phyloP scores from a whole-genome alignment of 30 jellyfish, hydroid and myxozoan genomes.

The Hydra vulgaris region DNA sequence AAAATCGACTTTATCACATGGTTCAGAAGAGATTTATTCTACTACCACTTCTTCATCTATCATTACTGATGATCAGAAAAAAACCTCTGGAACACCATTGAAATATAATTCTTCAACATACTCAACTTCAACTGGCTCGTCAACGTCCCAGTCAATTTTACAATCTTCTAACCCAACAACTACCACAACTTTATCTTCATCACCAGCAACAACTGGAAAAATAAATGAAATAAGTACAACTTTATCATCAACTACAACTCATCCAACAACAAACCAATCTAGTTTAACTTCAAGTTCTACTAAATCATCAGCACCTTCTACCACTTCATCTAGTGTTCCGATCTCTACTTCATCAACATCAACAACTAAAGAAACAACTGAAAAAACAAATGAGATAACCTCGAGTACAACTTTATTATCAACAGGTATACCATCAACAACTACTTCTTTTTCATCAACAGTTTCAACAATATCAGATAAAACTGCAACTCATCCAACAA shows the following conservation, averaged over 20 bases:
- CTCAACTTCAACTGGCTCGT: background rate
- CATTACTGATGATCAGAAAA: too few relatives aligned
- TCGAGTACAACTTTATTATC: slow-evolving; percentile 5
- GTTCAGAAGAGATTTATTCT: too few relatives aligned
- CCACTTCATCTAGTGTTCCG: slow-evolving; percentile 4
- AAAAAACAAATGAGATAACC: slow-evolving; percentile 10
- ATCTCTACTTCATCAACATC: background rate
- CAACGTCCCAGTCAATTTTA: background rate
- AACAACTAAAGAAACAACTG: background rate
- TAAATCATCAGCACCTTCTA: slow-evolving; percentile 22
- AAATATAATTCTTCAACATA: too few relatives aligned
- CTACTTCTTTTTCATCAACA: slow-evolving; percentile 1
- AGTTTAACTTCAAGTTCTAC: too few relatives aligned
- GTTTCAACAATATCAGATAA: background rate
- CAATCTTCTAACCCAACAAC: background rate
- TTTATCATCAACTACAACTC: too few relatives aligned
- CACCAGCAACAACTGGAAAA: background rate
- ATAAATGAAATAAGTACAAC: background rate
- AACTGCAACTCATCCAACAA: too few relatives aligned
- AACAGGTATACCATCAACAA: slow-evolving; percentile 1
- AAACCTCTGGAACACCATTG: too few relatives aligned
- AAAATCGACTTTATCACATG: too few relatives aligned
- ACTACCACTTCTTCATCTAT: too few relatives aligned
- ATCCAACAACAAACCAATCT: too few relatives aligned
- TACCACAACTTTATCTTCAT: background rate